Evolutionary conservation across 2,888 invertebrate species (phyloP).

Genomic region (Beris morrisii): DNA sequence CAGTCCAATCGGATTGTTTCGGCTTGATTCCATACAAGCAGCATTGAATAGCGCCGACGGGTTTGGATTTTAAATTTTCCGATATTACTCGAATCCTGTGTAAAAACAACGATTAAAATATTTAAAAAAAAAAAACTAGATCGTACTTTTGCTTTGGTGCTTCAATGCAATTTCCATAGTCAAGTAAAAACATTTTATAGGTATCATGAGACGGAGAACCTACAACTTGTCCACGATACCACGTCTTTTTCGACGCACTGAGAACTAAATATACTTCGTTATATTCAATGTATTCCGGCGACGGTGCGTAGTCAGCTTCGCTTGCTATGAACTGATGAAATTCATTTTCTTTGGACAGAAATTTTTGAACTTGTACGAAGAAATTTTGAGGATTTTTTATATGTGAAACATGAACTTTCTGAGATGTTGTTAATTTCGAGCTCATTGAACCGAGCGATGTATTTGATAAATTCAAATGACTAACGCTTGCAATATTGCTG

Average conservation of each 20-base stretch:
- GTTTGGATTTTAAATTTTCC: slow-evolving; percentile 54
- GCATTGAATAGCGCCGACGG: slow-evolving; percentile 64
- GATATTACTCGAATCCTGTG: slow-evolving; percentile 60
- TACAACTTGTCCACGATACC: slow-evolving; percentile 63
- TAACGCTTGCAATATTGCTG: neutral
- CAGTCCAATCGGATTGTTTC: slow-evolving; percentile 57
- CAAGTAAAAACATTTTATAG: slow-evolving; percentile 64
- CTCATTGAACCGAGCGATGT: neutral
- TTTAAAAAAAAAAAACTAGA: neutral
- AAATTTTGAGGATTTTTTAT: slow-evolving; percentile 62
- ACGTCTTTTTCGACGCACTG: slow-evolving; percentile 60
- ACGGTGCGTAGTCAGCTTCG: slow-evolving; percentile 39
- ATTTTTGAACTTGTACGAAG: slow-evolving; percentile 56
- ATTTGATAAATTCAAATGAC: neutral
- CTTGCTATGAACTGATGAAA: slow-evolving; percentile 38
- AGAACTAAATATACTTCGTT: slow-evolving; percentile 67
- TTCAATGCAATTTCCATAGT: slow-evolving; percentile 63
- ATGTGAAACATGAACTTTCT: slow-evolving; percentile 61
- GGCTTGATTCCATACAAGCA: slow-evolving; percentile 62
- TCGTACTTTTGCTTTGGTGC: slow-evolving; percentile 60
- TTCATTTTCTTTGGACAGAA: neutral
- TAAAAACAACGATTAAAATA: slow-evolving; percentile 26
- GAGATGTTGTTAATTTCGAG: slow-evolving; percentile 4
- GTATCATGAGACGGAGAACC: slow-evolving; percentile 43
- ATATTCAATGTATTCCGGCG: slow-evolving; percentile 45